Percentiles rank a stretch among this genome's conserved stretches.
Evolutionary conservation across 2,797 vertebrate species (phyloP).

Genomic region (Monodelphis domestica): DNA sequence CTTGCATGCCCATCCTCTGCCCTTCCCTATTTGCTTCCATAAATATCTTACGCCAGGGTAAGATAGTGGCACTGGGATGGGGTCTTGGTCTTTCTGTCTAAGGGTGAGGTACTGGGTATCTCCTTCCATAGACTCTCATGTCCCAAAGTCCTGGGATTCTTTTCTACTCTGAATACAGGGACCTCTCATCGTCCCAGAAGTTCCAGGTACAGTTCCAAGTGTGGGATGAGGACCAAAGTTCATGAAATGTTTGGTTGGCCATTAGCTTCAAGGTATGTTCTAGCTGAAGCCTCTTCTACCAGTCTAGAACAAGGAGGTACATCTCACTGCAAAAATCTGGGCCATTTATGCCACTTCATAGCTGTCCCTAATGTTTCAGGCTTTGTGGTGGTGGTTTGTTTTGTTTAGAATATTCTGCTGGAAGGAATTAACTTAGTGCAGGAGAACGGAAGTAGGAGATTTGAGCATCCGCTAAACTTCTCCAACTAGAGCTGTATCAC

Average conservation of each 20-base stretch:
- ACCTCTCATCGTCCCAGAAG: background rate
- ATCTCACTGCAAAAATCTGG: background rate
- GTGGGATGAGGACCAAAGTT: background rate
- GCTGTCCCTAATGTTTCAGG: conserved; percentile 72
- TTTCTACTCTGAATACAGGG: background rate
- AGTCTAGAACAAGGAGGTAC: background rate
- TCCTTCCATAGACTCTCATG: background rate
- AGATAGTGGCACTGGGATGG: background rate
- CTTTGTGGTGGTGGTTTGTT: background rate
- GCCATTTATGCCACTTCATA: conserved; percentile 28
- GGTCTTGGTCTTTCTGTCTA: background rate
- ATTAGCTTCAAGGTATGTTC: background rate
- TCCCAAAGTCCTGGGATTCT: background rate
- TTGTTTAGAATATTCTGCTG: conserved; percentile 74
- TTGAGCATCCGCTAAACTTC: conserved; percentile 70
- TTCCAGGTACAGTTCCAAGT: background rate
- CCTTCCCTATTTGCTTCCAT: background rate
- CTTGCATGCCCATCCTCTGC: background rate
- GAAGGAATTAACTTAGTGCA: conserved; percentile 78
- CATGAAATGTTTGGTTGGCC: background rate
- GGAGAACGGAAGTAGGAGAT: conserved; percentile 75
- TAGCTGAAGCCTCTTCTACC: background rate
- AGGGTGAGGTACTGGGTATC: background rate
- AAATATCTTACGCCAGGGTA: background rate
- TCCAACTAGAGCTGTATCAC: background rate